Evolutionary conservation across 2,797 vertebrate species (phyloP).

Genomic region (Molothrus aeneus): DNA sequence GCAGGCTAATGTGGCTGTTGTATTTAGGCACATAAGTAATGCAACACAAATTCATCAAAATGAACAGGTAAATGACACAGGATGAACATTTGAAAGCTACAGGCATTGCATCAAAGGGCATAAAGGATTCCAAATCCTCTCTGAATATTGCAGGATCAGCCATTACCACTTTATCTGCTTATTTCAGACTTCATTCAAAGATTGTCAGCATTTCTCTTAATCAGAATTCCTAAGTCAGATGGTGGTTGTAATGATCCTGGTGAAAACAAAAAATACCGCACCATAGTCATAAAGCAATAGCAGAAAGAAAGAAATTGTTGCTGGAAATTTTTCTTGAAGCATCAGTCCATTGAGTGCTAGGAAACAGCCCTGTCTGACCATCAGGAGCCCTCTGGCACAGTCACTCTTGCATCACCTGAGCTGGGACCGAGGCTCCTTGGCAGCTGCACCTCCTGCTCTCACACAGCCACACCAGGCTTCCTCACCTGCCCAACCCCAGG

Average conservation of each 20-base stretch:
- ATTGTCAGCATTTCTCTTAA: neutral
- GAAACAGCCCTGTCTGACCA: neutral
- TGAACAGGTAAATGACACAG: neutral
- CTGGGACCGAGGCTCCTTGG: accelerated
- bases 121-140: neutral
- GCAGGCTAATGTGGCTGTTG: no score
- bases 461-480: neutral
- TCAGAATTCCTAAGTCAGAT: neutral
- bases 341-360: neutral
- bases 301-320: neutral
- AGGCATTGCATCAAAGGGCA: neutral
- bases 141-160: neutral
- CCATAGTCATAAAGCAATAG: neutral
- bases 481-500: neutral
- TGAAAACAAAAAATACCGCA: neutral
- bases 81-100: neutral
- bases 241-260: neutral
- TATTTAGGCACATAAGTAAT: neutral
- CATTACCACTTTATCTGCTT: neutral
- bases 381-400: neutral
- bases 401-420: accelerated
- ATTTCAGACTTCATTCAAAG: neutral
- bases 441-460: neutral
- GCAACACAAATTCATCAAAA: neutral
- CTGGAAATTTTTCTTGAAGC: neutral